phyloP scores from a whole-genome alignment of 1,140 invertebrate species.

The Megathymus violae region DNA sequence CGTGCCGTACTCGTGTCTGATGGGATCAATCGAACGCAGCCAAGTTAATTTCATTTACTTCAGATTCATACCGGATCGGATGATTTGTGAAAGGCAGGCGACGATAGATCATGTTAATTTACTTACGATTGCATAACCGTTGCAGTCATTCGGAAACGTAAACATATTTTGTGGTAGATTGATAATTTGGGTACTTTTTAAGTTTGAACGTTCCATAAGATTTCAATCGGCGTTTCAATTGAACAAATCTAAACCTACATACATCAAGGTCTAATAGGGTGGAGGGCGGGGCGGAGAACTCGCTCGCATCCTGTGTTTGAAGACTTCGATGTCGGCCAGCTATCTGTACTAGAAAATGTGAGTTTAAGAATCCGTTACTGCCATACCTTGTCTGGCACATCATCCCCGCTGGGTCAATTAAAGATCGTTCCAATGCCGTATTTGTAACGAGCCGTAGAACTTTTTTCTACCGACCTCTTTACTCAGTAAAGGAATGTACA shows the following conservation, averaged over 20 bases:
- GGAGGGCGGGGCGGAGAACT: slow-evolving; percentile 66
- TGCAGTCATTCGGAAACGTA: slow-evolving; percentile 31
- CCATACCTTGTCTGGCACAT: slow-evolving; percentile 55
- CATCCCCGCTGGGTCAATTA: slow-evolving; percentile 60
- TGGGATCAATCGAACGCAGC: slow-evolving; percentile 48
- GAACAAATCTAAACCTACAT: slow-evolving; percentile 15
- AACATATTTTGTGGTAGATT: slow-evolving; percentile 25
- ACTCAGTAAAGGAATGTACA: slow-evolving; percentile 22
- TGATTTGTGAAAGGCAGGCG: slow-evolving; percentile 55
- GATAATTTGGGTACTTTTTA: not conserved
- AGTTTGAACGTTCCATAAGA: not conserved
- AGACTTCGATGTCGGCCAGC: slow-evolving; percentile 56
- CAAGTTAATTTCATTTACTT: slow-evolving; percentile 44
- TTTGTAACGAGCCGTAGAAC: slow-evolving; percentile 17
- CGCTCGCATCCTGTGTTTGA: slow-evolving; percentile 69
- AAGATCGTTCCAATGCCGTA: slow-evolving; percentile 39
- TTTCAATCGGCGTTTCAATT: not conserved
- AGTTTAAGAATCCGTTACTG: slow-evolving; percentile 73
- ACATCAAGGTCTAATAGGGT: slow-evolving; percentile 51
- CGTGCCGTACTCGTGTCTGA: slow-evolving; percentile 51
- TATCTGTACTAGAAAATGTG: slow-evolving; percentile 72
- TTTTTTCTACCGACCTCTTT: slow-evolving; percentile 38
- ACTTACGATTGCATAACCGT: slow-evolving; percentile 36
- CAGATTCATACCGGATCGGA: slow-evolving; percentile 43
- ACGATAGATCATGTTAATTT: slow-evolving; percentile 39